Base-by-base conservation (phyloP, 2,888 invertebrate species). In the Melikaiella ostensackeni region DNA sequence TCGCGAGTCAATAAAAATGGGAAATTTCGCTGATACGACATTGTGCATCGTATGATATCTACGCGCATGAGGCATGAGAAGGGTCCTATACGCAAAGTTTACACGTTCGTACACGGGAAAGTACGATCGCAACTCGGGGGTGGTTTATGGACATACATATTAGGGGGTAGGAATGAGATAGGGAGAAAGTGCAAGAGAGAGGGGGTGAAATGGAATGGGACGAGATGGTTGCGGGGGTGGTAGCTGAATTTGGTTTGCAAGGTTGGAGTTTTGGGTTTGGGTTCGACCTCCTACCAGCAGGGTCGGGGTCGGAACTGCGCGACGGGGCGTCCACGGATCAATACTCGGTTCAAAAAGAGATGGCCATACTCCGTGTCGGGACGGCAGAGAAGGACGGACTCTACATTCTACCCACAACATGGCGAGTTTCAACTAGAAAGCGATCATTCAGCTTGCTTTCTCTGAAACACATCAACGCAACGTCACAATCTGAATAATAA, bases 271-370 rank as follows among this genome's bases (percentile, higher is more conserved):
- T 80, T 80, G 76, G 79, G 80, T 82, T 80, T 78, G 78, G 78
- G 82, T 82, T 80, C 79, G 78, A 79, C 74, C 77, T 77, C 75
- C 77, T 78, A 70, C 74, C 24, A 78, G 66, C 75, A 50, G 80
- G 59, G 80, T 83, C 79, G 81, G 80, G 59, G 80, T 83, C 79
- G 81, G 82, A 78, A 81, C 83, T 81, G 83, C 79, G 84, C 80
- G 83, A 79, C 79, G 70, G 82, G 78, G 77, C 79, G 84, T 84
- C 83, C 82, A 75, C 81, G 86, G 87, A 87, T 87, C 87, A 87
- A 87, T 87, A 87, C 86, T 82, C 74, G 76, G 73, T 73, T 76
- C 42, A 75, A 66, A 75, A 74, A 79, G 76, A 80, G 79, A 80
- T 38, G 42, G 27, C 8, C 21, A 30, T 35, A 64, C 77, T 35